Evolutionary conservation across 1,140 invertebrate genomes (phyloP).

Genomic region (Hetaerina americana): DNA sequence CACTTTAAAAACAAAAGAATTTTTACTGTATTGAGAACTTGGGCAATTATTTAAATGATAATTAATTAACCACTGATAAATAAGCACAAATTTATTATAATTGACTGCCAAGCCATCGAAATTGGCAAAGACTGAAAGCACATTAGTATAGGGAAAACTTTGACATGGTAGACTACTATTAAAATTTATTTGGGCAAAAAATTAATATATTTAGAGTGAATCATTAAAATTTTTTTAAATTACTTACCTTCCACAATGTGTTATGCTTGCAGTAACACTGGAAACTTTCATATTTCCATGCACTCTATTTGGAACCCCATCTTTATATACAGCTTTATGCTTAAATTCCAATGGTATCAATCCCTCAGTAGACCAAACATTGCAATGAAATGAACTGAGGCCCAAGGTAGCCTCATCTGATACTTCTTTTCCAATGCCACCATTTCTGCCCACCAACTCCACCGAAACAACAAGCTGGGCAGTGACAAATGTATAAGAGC

Average conservation of each 20-base stretch:
- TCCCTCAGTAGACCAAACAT: not conserved
- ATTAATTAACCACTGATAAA: no score
- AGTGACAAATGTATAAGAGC: not conserved
- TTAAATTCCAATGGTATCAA: not conserved
- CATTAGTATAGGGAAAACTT: not conserved
- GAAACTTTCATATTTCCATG: not conserved
- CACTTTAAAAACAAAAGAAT: no score
- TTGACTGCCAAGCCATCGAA: no score
- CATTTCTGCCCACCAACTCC: not conserved
- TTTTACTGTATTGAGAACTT: no score
- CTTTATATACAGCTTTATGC: not conserved
- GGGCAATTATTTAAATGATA: no score
- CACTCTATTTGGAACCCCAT: not conserved
- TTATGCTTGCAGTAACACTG: not conserved
- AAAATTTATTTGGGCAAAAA: no score
- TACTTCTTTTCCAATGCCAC: not conserved
- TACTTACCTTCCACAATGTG: not conserved
- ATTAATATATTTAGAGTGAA: no score
- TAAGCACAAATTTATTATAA: no score
- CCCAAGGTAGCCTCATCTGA: not conserved
- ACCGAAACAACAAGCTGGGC: not conserved
- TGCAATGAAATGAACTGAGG: not conserved
- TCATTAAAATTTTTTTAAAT: not conserved
- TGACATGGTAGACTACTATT: no score
- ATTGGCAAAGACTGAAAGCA: no score